Evolutionary conservation across 2,888 invertebrate species (phyloP).

Genomic region (Lepidocyrtoides sp.): DNA sequence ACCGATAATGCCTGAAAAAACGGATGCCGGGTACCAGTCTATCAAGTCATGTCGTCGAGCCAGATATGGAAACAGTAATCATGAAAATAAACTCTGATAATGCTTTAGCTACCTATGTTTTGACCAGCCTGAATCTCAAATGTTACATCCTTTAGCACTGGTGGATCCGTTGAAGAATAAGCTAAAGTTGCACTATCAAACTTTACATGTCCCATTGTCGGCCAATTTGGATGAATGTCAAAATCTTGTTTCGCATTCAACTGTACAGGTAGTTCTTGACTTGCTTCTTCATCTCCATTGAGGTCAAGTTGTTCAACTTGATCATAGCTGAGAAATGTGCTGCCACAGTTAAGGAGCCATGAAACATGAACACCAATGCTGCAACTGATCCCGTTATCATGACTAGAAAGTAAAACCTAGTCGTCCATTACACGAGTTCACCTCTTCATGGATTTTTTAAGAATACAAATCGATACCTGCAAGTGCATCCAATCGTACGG

Average conservation of each 20-base stretch:
- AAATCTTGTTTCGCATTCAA: not conserved
- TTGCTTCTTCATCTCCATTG: not conserved
- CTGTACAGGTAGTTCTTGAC: not conserved
- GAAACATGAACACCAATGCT: constrained; percentile 81
- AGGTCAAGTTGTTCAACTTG: constrained; percentile 72
- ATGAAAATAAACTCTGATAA: no score
- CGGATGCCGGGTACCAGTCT: no score
- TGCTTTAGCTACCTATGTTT: constrained; percentile 88
- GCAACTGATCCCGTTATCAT: constrained; percentile 82
- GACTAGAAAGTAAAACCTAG: constrained; percentile 60
- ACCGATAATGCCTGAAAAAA: constrained; percentile 87
- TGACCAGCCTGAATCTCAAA: constrained; percentile 88
- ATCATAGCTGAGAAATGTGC: constrained; percentile 85
- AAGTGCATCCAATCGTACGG: constrained; percentile 87
- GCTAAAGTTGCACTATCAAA: constrained; percentile 88
- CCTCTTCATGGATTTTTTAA: not conserved
- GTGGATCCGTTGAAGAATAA: constrained; percentile 87
- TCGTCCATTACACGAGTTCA: not conserved
- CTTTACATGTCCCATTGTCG: constrained; percentile 87
- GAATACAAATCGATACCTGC: constrained; percentile 85
- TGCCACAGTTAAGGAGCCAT: constrained; percentile 82
- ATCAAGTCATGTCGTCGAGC: no score
- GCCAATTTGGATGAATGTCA: constrained; percentile 87
- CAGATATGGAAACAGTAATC: no score
- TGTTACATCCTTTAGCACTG: constrained; percentile 88